Conservation (phyloP, 2,888 invertebrate species). For the Auanema sp. region DNA sequence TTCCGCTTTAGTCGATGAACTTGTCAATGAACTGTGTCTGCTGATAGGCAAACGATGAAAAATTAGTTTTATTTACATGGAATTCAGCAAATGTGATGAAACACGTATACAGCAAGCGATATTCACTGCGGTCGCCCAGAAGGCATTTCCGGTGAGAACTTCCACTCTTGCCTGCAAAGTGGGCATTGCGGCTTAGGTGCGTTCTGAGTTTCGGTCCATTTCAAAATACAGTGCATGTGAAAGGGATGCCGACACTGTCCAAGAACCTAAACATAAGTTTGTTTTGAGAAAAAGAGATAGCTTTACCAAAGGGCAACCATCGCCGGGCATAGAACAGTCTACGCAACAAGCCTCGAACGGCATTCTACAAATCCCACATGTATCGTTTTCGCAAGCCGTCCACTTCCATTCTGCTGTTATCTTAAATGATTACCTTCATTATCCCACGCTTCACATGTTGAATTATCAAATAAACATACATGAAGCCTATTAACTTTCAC, state of each 20-base stretch:
- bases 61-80: too few relatives aligned
- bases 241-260: conserved; percentile 98
- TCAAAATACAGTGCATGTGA: conserved; percentile 98
- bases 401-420: conserved; percentile 88
- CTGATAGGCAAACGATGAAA: too few relatives aligned
- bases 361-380: conserved; percentile 98
- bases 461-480: conserved; percentile 21
- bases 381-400: conserved; percentile 93
- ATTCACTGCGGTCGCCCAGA: too few relatives aligned
- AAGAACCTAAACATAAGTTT: conserved; percentile 64
- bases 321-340: conserved; percentile 58
- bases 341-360: conserved; percentile 79
- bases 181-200: conserved; percentile 68
- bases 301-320: conserved; percentile 56
- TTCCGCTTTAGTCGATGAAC: too few relatives aligned
- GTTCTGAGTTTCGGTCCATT: conserved; percentile 88
- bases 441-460: not conserved
- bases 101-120: too few relatives aligned
- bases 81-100: too few relatives aligned
- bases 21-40: too few relatives aligned
- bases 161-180: conserved; percentile 99
- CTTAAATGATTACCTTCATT: conserved; percentile 21
- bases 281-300: not conserved
- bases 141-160: conserved; percentile 63
- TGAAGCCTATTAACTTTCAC: conserved; percentile 32